These are phyloP conservation scores for Phylloscopus whistleri DNA, from an alignment of 2,113 vertebrate genomes.

Conservation along the genomic window DNA sequence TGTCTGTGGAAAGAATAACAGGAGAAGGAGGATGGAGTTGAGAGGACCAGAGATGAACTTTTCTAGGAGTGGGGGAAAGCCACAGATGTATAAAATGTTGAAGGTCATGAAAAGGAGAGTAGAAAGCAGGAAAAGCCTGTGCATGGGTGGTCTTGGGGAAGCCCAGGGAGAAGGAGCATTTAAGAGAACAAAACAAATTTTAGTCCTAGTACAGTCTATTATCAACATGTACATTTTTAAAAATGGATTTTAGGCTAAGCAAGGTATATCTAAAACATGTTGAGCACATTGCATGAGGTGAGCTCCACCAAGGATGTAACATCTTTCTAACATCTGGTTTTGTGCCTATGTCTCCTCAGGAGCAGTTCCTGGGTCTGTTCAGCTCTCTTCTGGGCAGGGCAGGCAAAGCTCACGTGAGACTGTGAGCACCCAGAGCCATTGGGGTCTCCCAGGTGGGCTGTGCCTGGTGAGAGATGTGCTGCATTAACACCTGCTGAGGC, in stretches of 20 bases:
- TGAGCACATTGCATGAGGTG: neutral
- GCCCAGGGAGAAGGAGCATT: neutral
- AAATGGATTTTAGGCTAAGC: neutral
- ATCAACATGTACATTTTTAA: neutral
- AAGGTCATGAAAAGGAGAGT: neutral
- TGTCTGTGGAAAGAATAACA: neutral
- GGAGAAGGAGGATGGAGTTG: neutral
- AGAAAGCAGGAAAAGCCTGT: neutral
- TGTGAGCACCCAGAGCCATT: fast-evolving
- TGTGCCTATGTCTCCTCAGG: neutral
- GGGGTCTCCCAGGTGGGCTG: neutral
- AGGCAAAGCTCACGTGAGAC: neutral
- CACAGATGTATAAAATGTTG: neutral
- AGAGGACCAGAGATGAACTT: neutral
- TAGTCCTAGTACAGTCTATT: neutral
- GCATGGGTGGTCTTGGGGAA: neutral
- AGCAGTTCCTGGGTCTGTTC: neutral
- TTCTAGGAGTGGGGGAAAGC: neutral
- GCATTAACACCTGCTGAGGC: neutral
- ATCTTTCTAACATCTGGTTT: neutral
- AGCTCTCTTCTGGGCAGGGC: neutral
- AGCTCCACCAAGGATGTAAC: neutral
- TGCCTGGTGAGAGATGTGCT: neutral
- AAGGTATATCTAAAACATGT: neutral
- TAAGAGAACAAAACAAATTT: neutral